Base-by-base conservation (phyloP, 1,140 invertebrate species). In the Brachionus koreanus region DNA sequence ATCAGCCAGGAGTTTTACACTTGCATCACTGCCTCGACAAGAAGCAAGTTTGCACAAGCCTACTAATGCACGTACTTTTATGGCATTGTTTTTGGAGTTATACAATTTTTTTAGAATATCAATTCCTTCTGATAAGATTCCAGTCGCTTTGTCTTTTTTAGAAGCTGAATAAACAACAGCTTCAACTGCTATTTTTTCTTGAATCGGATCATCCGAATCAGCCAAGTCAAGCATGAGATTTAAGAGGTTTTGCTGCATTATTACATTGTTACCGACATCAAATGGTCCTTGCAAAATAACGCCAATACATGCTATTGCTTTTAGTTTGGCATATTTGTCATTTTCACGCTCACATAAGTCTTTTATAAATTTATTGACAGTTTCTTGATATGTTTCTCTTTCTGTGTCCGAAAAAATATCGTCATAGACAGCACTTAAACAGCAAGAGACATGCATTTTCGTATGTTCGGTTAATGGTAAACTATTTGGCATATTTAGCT, bases 151-250 rank as follows among this genome's bases (percentile, higher is more conserved):
- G 86, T 99, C 96, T 87, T 98, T 97, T 86, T 99, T 99, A 0
- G 95, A 95, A 2, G 97, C 93, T 12, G 96, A 95, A 23, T 95
- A 95, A 84, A 98, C 94, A 5, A 98, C 92, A 84, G 96, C 97
- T 89, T 99, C 97, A 86, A 95, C 95, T 6, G 96, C 93, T 42
- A 98, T 93, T 88, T 93, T 93, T 89, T 91, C 95, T 86, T 98
- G 94, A 0, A 97, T 87, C 85, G 94, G 92, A 76, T 94, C 92
- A 10, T 90, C 90, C 46, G 93, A 94, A 67, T 93, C 93, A 10
- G 97, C 97, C 95, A 99, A 96, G 5, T 95, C 93, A 13, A 99
- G 88, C 87, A 99, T 97, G 93, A 99, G 97, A 87, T 98, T 93
- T 75, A 98, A 90, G 83, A 99, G 93, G 23, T 96, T 95, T 84